A percentile compares a stretch with the other conserved stretches of the same genome.
Conservation (phyloP, 2,113 vertebrate genomes). For the Ceratotherium simum region DNA sequence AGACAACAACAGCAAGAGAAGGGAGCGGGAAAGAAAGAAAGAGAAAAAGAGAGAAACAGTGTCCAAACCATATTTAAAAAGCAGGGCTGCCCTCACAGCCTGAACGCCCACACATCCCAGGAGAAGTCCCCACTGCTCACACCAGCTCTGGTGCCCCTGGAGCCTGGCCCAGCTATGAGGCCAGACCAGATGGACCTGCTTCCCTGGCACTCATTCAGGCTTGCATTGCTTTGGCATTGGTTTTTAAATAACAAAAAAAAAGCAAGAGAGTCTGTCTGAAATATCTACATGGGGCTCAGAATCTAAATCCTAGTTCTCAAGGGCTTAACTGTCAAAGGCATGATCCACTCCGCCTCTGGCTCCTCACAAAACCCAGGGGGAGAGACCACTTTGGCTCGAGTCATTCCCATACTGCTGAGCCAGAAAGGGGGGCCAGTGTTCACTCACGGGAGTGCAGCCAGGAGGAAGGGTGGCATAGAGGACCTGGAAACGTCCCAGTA, state of each 20-base stretch:
- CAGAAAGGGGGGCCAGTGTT: neutral
- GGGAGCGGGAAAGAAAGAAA: neutral
- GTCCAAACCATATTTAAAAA: neutral
- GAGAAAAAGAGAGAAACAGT: neutral
- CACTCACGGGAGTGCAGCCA: slow-evolving; percentile 89
- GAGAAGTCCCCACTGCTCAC: neutral
- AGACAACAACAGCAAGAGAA: neutral
- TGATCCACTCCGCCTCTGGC: neutral
- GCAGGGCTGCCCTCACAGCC: neutral
- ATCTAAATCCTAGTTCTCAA: neutral
- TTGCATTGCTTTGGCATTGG: neutral
- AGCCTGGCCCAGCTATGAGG: neutral
- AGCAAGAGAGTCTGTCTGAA: neutral
- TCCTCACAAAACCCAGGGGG: neutral
- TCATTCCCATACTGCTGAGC: neutral
- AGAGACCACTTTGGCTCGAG: neutral
- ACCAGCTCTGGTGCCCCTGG: neutral
- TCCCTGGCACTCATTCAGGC: neutral
- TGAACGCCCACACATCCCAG: neutral
- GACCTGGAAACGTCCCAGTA: slow-evolving; percentile 86
- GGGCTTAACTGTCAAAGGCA: neutral
- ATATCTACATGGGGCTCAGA: neutral
- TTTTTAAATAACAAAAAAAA: slow-evolving; percentile 23
- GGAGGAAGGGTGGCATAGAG: slow-evolving; percentile 86
- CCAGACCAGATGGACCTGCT: neutral